Conservation (phyloP, 2,888 invertebrate genomes). For the Ichneumoninae sp. region DNA sequence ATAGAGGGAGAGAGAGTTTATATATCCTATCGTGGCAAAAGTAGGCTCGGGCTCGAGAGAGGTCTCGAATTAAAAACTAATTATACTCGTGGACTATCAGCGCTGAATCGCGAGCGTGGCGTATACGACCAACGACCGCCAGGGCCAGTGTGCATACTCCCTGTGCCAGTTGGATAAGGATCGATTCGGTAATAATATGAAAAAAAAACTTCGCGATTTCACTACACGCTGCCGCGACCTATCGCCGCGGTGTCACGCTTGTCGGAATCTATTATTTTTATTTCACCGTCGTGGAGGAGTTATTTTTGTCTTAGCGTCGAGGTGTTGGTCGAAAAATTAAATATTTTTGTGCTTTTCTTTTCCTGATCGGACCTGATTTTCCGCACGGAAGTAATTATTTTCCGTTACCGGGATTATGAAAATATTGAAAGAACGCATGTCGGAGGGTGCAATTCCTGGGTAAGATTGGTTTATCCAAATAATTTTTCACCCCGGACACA, state of each 20-base stretch:
- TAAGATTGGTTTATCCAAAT: too few relatives aligned
- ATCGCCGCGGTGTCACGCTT: constrained; percentile 49
- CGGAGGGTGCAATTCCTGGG: too few relatives aligned
- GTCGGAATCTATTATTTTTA: constrained; percentile 16
- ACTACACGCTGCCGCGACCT: constrained; percentile 21
- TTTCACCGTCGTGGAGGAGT: neutral
- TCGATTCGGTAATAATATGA: constrained; percentile 65
- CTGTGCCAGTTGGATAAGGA: constrained; percentile 62
- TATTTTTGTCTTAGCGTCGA: neutral
- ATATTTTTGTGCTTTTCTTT: neutral
- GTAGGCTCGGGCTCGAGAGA: constrained; percentile 61
- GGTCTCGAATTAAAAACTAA: constrained; percentile 68
- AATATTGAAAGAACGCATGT: too few relatives aligned
- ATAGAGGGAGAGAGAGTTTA: constrained; percentile 60
- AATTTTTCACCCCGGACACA: too few relatives aligned
- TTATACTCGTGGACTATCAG: constrained; percentile 64
- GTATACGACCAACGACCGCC: constrained; percentile 38
- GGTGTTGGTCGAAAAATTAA: neutral
- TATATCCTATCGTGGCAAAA: constrained; percentile 62
- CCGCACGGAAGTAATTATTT: too few relatives aligned
- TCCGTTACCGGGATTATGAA: too few relatives aligned
- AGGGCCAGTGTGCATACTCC: constrained; percentile 32
- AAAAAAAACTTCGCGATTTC: constrained; percentile 31
- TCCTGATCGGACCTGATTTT: too few relatives aligned
- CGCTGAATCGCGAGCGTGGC: constrained; percentile 62